Percentiles rank a stretch among this genome's conserved stretches.
Evolutionary conservation across 2,113 vertebrate genomes (phyloP).

Genomic region (human (Homo sapiens)): DNA sequence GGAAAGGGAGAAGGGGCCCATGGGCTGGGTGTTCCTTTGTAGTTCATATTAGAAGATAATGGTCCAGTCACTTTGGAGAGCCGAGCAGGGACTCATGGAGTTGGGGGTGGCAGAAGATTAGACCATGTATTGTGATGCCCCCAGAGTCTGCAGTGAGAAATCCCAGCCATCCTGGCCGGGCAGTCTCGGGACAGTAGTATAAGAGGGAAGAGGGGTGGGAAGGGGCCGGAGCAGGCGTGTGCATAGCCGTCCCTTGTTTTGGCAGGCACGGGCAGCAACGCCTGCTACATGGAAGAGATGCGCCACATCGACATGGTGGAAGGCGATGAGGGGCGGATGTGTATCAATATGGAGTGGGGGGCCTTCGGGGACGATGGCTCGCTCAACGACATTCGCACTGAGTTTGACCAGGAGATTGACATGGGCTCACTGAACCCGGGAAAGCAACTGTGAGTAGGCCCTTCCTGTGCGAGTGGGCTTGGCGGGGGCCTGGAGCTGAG

Average conservation of each 20-base stretch:
- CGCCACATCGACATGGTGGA: constrained; percentile 94
- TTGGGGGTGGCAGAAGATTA: not conserved
- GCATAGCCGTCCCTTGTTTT: not conserved
- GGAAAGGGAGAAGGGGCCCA: not conserved
- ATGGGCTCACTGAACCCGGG: constrained; percentile 96
- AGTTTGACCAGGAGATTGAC: constrained; percentile 95
- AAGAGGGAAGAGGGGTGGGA: not conserved
- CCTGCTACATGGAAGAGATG: constrained; percentile 99
- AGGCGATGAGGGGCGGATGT: constrained; percentile 97
- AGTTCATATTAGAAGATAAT: not conserved
- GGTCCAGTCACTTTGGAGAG: not conserved
- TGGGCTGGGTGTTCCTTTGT: not conserved
- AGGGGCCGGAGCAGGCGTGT: accelerated
- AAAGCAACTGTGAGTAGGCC: constrained; percentile 93
- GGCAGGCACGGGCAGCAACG: constrained; percentile 94
- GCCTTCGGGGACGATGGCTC: constrained; percentile 94
- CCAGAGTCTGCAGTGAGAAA: not conserved
- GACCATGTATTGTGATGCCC: accelerated
- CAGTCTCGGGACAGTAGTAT: not conserved
- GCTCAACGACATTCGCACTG: constrained; percentile 92
- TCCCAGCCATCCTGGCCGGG: not conserved
- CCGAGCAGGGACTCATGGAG: not conserved
- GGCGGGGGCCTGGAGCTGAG: not conserved
- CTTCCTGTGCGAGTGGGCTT: not conserved
- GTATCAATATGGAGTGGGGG: constrained; percentile 98